Base-by-base conservation (phyloP, 2,797 vertebrate species). In the Phylloscopus collybita region DNA sequence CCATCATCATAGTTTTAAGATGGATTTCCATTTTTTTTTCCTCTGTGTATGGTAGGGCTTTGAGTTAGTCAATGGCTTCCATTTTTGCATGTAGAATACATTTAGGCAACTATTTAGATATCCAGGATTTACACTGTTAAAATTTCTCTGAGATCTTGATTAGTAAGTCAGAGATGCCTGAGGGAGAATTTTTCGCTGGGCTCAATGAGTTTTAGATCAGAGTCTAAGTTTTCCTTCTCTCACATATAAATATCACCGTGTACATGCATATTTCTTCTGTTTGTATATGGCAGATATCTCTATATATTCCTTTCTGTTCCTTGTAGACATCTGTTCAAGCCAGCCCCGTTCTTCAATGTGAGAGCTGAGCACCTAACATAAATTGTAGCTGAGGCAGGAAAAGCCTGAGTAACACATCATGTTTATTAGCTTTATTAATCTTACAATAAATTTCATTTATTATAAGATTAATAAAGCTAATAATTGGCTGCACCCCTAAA, bases 371-470 rank as follows among this genome's bases (percentile, higher is more conserved):
- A 74, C 73, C 19, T 81, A 65, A 54, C 42, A 73, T 32, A 80
- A 72, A 67, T 86, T 61, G 34, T 30, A 86, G 34, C 29, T 81
- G 61, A 90, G n/a, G 54, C 6, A 86, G 42, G 45, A 84, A 88
- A 88, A 86, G 47, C 34, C 50, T 29, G 9, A 61, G 17, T 64
- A 80, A 32, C 3, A 6, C 20, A 54, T 79, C 70, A 66, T 11
- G 2, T 82, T 92, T 88, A 94, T 90, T 92, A 88, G 19, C 49
- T 92, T 89, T 86, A 90, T 95, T 85, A 84, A 91, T 86, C 76
- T 93, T 94, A 69, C 11, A 22, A 88, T 75, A 62, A 95, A 90
- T 86, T 16, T 16, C 14, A 42, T 42, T 42, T 42, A 42, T 42
- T 16, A 42, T 42, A 42, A 42, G 42, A 42, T 45, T 45, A 45